Evolutionary conservation across 1,140 invertebrate species (phyloP).

Genomic region (Medauroidea extradentata): DNA sequence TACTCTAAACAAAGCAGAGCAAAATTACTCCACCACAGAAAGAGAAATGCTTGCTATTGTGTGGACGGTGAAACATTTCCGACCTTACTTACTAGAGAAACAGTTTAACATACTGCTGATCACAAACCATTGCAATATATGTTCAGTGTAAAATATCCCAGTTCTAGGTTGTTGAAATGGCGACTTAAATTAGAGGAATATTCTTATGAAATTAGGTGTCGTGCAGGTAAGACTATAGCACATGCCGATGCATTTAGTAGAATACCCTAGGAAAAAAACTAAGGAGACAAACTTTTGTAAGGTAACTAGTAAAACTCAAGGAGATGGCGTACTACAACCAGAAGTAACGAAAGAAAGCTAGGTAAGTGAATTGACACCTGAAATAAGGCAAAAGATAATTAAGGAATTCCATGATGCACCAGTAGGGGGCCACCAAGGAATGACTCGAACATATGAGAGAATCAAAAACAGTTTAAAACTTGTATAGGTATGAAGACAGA

Average conservation of each 20-base stretch:
- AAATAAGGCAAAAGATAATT: not conserved
- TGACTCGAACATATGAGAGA: conserved; percentile 3
- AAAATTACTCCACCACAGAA: conserved; percentile 30
- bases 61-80: conserved; percentile 43
- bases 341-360: not conserved
- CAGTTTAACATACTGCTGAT: conserved; percentile 41
- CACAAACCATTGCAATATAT: conserved; percentile 40
- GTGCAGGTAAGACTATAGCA: conserved; percentile 9
- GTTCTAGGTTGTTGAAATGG: conserved; percentile 33
- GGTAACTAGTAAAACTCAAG: no score
- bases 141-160: conserved; percentile 27
- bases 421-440: conserved; percentile 2
- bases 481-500: not conserved
- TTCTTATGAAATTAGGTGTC: conserved; percentile 30
- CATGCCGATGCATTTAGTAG: conserved; percentile 10
- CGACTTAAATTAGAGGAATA: conserved; percentile 31
- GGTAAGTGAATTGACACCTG: not conserved
- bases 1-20: conserved; percentile 29
- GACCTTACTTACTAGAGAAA: conserved; percentile 39
- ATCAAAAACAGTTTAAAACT: not conserved
- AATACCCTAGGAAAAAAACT: not conserved
- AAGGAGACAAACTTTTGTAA: no score
- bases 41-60: conserved; percentile 41
- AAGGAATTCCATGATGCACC: not conserved
- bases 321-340: not conserved